A percentile compares a stretch with the other conserved stretches of the same genome.
Evolutionary conservation across 2,888 invertebrate species (phyloP).

Genomic region (Lamproptera curius): DNA sequence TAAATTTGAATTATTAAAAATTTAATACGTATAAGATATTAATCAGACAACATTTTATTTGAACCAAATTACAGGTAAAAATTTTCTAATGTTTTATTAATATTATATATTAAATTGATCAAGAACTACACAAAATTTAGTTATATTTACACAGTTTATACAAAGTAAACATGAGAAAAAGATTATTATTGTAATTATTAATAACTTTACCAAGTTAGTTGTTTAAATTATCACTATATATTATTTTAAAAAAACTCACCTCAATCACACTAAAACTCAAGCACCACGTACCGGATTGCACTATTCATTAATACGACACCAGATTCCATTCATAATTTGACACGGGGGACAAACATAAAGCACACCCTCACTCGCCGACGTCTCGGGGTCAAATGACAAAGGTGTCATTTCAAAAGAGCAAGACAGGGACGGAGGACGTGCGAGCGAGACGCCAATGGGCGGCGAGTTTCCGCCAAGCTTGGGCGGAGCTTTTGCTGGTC

Average conservation of each 20-base stretch:
- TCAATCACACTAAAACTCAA: neutral
- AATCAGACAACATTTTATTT: too few relatives aligned
- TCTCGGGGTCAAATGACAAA: conserved; percentile 66
- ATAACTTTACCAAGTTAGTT: too few relatives aligned
- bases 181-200: too few relatives aligned
- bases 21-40: too few relatives aligned
- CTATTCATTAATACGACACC: conserved; percentile 20
- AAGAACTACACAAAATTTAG: too few relatives aligned
- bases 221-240: neutral
- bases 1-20: too few relatives aligned
- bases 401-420: conserved; percentile 54
- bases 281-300: conserved; percentile 5
- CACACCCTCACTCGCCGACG: conserved; percentile 57
- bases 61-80: too few relatives aligned
- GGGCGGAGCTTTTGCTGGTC: conserved; percentile 18
- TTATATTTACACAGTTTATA: too few relatives aligned
- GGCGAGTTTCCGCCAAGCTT: conserved; percentile 29
- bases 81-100: too few relatives aligned
- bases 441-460: conserved; percentile 45
- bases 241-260: conserved; percentile 1
- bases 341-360: conserved; percentile 25
- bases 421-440: conserved; percentile 39
- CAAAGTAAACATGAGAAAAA: too few relatives aligned
- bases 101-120: too few relatives aligned
- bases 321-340: conserved; percentile 19